A percentile compares a stretch with the other conserved stretches of the same genome.
Evolutionary conservation across 2,888 invertebrate genomes (phyloP).

Genomic region (Eulithis testata): DNA sequence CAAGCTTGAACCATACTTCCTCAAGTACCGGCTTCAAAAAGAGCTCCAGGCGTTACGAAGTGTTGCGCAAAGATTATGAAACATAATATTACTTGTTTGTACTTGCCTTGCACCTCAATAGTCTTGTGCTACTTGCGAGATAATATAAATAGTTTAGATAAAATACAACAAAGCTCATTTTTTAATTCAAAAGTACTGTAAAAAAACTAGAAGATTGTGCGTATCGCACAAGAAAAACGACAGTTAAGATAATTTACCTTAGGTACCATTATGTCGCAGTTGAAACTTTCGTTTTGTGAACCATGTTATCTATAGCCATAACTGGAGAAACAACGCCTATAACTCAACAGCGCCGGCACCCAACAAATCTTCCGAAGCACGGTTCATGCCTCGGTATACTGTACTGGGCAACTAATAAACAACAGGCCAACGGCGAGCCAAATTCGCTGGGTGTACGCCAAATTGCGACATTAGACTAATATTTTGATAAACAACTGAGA

Average conservation of each 20-base stretch:
- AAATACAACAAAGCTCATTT: no score
- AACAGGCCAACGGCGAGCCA: slow-evolving; percentile 47
- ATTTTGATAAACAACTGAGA: slow-evolving; percentile 55
- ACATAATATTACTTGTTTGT: slow-evolving; percentile 21
- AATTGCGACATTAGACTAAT: slow-evolving; percentile 64
- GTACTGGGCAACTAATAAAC: slow-evolving; percentile 46
- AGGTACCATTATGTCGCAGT: background rate
- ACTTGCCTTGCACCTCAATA: background rate
- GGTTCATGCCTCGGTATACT: slow-evolving; percentile 38
- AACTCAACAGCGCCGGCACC: slow-evolving; percentile 51
- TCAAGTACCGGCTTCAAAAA: slow-evolving; percentile 35
- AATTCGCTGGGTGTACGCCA: slow-evolving; percentile 60
- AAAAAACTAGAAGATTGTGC: no score
- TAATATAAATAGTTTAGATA: no score
- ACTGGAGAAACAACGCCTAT: slow-evolving; percentile 53
- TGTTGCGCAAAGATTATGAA: slow-evolving; percentile 34
- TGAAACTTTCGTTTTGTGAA: slow-evolving; percentile 11
- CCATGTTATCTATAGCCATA: slow-evolving; percentile 23
- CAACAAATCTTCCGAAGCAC: slow-evolving; percentile 53
- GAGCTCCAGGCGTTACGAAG: slow-evolving; percentile 33
- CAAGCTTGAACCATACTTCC: slow-evolving; percentile 32
- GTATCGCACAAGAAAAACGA: no score
- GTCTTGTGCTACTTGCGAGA: no score
- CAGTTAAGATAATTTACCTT: no score
- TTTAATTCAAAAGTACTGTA: no score